These are phyloP conservation scores for Amblyopsis hoosieri DNA, from an alignment of 2,797 vertebrate species.

Conservation along the genomic window DNA sequence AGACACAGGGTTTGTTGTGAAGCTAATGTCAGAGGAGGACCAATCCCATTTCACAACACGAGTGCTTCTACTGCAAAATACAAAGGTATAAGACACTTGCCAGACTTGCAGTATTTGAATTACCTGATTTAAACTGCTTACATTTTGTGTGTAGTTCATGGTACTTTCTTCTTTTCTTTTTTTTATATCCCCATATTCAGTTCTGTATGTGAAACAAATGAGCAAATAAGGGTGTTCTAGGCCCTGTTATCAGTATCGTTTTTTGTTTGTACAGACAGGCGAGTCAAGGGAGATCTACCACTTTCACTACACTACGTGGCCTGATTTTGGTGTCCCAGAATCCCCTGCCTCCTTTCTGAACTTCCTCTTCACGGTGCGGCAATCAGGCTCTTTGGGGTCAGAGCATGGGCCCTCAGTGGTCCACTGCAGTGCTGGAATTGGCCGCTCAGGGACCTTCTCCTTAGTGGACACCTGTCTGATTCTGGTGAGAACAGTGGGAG, in stretches of 20 bases:
- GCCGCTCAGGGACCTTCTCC: conserved; percentile 92
- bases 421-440: conserved; percentile 96
- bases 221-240: too few relatives aligned
- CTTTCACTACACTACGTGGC: conserved; percentile 99
- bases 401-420: conserved; percentile 89
- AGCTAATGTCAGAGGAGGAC: conserved; percentile 88
- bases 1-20: conserved; percentile 91
- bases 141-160: too few relatives aligned
- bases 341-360: conserved; percentile 96
- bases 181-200: not conserved
- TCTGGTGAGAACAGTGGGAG: conserved; percentile 80
- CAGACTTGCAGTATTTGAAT: not conserved
- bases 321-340: conserved; percentile 97
- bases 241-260: not conserved
- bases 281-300: conserved; percentile 91
- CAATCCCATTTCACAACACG: conserved; percentile 91
- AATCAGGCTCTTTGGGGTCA: conserved; percentile 87
- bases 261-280: conserved; percentile 78
- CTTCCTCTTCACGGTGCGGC: conserved; percentile 93
- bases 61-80: conserved; percentile 88
- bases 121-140: too few relatives aligned
- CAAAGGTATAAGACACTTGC: conserved; percentile 66
- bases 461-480: conserved; percentile 95
- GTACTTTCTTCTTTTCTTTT: not conserved
- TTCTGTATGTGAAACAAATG: not conserved